These are phyloP conservation scores for Istiophorus platypterus DNA, from an alignment of 2,113 vertebrate species.

Conservation along the genomic window DNA sequence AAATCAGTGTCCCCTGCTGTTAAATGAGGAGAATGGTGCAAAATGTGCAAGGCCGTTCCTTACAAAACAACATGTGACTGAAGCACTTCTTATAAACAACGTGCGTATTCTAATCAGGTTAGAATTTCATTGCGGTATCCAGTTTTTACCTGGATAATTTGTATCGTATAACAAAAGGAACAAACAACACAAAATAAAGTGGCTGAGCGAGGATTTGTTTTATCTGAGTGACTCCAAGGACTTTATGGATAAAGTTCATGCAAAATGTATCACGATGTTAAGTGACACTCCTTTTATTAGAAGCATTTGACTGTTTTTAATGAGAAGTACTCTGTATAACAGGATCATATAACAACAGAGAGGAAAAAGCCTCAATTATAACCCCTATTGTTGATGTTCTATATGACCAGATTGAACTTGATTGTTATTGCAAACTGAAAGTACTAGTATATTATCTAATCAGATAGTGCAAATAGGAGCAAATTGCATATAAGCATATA, in stretches of 20 bases:
- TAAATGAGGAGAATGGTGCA: constrained; percentile 43
- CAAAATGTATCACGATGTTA: constrained; percentile 10
- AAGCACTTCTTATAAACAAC: constrained; percentile 31
- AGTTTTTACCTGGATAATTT: constrained; percentile 58
- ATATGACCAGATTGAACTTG: neutral
- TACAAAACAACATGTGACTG: constrained; percentile 20
- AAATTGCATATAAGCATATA: neutral
- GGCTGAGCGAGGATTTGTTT: constrained; percentile 19
- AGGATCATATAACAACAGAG: neutral
- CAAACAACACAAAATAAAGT: constrained; percentile 51
- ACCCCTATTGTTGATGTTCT: neutral
- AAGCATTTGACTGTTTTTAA: neutral
- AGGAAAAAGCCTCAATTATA: neutral
- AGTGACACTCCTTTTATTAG: neutral
- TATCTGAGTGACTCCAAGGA: constrained; percentile 25
- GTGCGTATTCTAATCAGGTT: constrained; percentile 18
- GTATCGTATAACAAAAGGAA: constrained; percentile 25
- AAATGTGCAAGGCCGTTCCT: constrained; percentile 41
- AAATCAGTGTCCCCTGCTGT: constrained; percentile 25
- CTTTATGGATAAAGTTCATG: neutral
- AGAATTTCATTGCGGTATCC: constrained; percentile 31
- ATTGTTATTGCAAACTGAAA: neutral
- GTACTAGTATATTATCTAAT: neutral
- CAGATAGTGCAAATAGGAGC: neutral
- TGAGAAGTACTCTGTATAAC: neutral